phyloP scores from a whole-genome alignment of 2,113 vertebrate species.

The Cavia porcellus region DNA sequence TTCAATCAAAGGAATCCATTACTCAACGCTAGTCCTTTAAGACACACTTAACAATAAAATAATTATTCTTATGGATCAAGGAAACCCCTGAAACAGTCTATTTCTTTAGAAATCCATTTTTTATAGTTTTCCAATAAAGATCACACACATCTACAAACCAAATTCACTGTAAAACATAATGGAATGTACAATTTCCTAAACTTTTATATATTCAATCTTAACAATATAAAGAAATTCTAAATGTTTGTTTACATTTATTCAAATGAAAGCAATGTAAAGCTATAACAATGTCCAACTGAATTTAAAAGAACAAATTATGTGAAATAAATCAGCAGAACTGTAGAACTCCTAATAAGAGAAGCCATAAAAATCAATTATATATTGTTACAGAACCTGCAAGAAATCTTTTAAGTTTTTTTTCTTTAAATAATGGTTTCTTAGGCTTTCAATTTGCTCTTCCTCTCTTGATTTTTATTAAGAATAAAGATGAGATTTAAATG shows the following conservation, averaged over 20 bases:
- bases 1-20: constrained; percentile 60
- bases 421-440: constrained; percentile 26
- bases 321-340: not conserved
- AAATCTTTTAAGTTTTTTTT: constrained; percentile 24
- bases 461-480: constrained; percentile 39
- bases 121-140: constrained; percentile 20
- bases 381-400: not conserved
- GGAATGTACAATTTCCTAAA: not conserved
- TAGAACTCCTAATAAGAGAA: not conserved
- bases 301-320: constrained; percentile 54
- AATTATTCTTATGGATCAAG: constrained; percentile 55
- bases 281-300: not conserved
- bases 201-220: not conserved
- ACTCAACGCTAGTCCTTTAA: constrained; percentile 64
- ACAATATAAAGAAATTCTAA: constrained; percentile 48
- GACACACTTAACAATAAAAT: constrained; percentile 39
- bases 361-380: not conserved
- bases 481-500: constrained; percentile 37
- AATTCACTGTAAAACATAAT: constrained; percentile 33
- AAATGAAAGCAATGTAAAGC: constrained; percentile 34
- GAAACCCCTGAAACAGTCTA: constrained; percentile 18
- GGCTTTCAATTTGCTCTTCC: constrained; percentile 34
- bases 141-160: not conserved
- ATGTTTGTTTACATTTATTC: constrained; percentile 40
- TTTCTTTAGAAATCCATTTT: constrained; percentile 62